Conservation (phyloP, 2,113 vertebrate genomes). For the Cryptotis parvus region DNA sequence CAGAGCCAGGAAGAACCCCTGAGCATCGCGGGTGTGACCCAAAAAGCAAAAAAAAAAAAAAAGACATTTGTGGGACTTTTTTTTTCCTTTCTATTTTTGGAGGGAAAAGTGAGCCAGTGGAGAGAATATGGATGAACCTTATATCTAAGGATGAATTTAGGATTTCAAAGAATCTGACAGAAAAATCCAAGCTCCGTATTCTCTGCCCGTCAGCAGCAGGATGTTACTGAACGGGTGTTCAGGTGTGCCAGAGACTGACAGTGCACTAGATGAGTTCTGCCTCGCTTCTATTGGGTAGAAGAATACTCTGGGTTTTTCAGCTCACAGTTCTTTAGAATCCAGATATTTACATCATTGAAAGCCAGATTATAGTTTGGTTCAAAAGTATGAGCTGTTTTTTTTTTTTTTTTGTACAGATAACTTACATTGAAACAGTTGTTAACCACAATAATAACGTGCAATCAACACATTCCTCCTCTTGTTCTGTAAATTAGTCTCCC, state of each 20-base stretch:
- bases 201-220: background rate
- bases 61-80: too few relatives aligned
- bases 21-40: too few relatives aligned
- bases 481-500: background rate
- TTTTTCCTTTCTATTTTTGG: background rate
- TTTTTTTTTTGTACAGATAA: too few relatives aligned
- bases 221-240: background rate
- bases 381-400: too few relatives aligned
- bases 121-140: background rate
- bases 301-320: background rate
- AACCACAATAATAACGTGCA: background rate
- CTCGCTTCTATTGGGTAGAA: background rate
- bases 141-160: constrained; percentile 4
- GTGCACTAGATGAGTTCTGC: background rate
- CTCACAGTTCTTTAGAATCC: background rate
- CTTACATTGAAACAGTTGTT: too few relatives aligned
- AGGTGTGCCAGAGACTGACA: background rate
- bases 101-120: background rate
- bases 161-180: background rate
- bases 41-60: too few relatives aligned
- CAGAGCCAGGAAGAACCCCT: too few relatives aligned
- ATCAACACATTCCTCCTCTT: background rate
- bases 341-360: background rate
- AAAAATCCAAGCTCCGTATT: background rate
- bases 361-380: too few relatives aligned